Base-by-base conservation (phyloP, 2,797 vertebrate species). In the Kryptolebias ocellatus region DNA sequence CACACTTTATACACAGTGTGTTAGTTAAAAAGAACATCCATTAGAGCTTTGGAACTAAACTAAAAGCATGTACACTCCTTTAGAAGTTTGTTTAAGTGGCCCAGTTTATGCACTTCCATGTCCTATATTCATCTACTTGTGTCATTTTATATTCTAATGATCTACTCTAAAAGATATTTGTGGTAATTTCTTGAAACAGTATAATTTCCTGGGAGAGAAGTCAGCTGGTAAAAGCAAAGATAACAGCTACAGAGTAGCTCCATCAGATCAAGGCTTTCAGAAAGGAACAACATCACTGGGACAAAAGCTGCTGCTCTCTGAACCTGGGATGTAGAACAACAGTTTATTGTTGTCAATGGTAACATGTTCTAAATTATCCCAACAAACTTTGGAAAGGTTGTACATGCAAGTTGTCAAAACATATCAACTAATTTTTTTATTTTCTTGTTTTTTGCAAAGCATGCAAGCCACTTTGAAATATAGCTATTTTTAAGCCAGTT, bases 181-280 rank as follows among this genome's bases (percentile, higher is more conserved):
- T 10, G 68, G 24, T 46, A 61, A 59, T 72, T 58, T 63, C 39
- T 15, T 52, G 37, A n/a, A 53, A 66, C 53, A 44, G 64, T 17
- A 49, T 56, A 49, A 58, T 15, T 49, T 46, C 49, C 46, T 58
- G 42, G 8, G 17, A 28, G 5, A 47, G 29, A 29, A 50, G 58
- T 61, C 53, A 27, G 44, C 1, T 6, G 28, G 16, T 66, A 56
- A 60, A 70, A 71, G 53, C 18, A 2, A 46, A 31, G 58, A 64
- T 34, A 46, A 52, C 50, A 45, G 55, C 42, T 17, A 53, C 61
- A 68, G 52, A 72, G 29, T 29, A n/a, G 54, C 55, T 49, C 37
- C 20, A 56, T 62, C 44, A 53, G 47, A 72, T 78, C 64, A 81
- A 77, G 72, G 66, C 67, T 59, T 31, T 76, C 27, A 44, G 37